Evolutionary conservation across 2,888 invertebrate genomes (phyloP).

Genomic region (Baccha elongata): DNA sequence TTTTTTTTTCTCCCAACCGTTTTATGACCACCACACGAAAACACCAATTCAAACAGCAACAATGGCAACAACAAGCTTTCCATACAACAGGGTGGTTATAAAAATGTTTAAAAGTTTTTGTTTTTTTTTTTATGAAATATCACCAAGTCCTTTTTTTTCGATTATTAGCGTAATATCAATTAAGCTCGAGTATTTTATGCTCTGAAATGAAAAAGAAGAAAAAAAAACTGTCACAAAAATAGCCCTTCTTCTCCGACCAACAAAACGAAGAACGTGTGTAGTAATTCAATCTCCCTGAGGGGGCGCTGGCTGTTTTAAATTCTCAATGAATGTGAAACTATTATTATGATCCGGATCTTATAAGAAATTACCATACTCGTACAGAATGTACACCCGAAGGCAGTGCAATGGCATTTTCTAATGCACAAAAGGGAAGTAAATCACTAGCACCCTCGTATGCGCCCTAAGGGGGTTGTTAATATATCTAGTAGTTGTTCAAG

Average conservation of each 20-base stretch:
- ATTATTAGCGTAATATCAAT: constrained; percentile 71
- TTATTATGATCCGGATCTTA: constrained; percentile 69
- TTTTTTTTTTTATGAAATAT: constrained; percentile 54
- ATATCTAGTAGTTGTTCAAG: constrained; percentile 20
- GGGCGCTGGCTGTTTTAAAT: constrained; percentile 47
- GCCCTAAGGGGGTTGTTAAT: constrained; percentile 51
- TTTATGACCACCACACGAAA: constrained; percentile 33
- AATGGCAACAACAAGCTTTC: constrained; percentile 60
- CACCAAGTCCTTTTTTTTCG: constrained; percentile 55
- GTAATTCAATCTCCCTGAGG: constrained; percentile 15
- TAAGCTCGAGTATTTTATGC: constrained; percentile 46
- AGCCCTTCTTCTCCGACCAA: constrained; percentile 18
- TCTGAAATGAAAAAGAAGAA: constrained; percentile 39
- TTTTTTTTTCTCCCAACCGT: constrained; percentile 54
- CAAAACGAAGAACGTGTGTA: background rate
- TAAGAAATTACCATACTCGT: constrained; percentile 68
- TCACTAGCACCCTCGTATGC: constrained; percentile 47
- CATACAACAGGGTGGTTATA: constrained; percentile 66
- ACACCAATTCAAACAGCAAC: constrained; percentile 47
- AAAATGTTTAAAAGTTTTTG: constrained; percentile 34
- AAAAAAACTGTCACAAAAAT: constrained; percentile 7
- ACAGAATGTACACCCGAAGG: constrained; percentile 4
- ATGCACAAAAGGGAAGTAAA: constrained; percentile 66
- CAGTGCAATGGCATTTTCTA: constrained; percentile 68
- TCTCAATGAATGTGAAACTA: constrained; percentile 65